A percentile compares a stretch with the other conserved stretches of the same genome.
phyloP scores from a whole-genome alignment of 2,888 invertebrate species.

The Thumatha senex region DNA sequence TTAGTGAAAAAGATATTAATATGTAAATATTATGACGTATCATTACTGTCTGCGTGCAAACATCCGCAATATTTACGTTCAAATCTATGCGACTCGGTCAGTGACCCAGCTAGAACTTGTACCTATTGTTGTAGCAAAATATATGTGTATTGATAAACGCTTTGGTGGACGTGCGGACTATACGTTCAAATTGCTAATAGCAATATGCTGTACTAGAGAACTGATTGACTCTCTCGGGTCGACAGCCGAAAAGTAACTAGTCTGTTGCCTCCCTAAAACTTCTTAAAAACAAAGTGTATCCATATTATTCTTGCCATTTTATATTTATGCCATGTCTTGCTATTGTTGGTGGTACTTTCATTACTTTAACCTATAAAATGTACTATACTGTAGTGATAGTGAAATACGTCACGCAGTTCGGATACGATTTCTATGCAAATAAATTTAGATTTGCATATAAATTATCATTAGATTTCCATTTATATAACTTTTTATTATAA shows the following conservation, averaged over 20 bases:
- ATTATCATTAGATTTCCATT: conserved; percentile 10
- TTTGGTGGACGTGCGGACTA: conserved; percentile 30
- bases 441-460: conserved; percentile 7
- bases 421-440: conserved; percentile 7
- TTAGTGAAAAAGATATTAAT: no score
- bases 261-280: no score
- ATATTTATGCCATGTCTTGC: not conserved
- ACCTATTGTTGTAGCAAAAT: conserved; percentile 3
- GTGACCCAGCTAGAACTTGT: conserved; percentile 33
- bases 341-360: no score
- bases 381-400: not conserved
- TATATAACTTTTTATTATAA: conserved; percentile 7
- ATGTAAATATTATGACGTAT: no score
- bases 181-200: conserved; percentile 13
- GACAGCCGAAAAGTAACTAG: no score
- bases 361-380: no score
- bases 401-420: conserved; percentile 1
- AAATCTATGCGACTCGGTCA: conserved; percentile 42
- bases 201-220: conserved; percentile 6
- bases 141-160: conserved; percentile 34
- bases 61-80: conserved; percentile 40
- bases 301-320: no score
- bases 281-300: not conserved
- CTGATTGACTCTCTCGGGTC: no score
- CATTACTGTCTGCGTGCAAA: conserved; percentile 27